Evolutionary conservation across 2,797 vertebrate genomes (phyloP).

Genomic region (Nannoperca obscura): DNA sequence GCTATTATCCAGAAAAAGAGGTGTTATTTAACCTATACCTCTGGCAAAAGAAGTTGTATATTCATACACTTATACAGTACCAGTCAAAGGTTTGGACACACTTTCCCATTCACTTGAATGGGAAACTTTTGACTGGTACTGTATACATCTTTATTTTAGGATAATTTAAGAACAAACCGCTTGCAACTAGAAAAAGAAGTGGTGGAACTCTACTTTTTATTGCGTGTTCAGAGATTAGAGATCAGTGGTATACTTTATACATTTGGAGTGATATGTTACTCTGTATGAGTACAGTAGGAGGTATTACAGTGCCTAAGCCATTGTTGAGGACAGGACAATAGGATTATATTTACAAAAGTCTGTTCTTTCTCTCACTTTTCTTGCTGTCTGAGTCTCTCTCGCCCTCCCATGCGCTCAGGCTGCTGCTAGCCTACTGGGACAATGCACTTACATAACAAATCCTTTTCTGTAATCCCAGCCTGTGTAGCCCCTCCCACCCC

Average conservation of each 20-base stretch:
- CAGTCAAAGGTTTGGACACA: too few species aligned
- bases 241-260: not conserved
- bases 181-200: not conserved
- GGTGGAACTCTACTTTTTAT: not conserved
- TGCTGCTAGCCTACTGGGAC: slow-evolving; percentile 70
- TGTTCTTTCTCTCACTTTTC: slow-evolving; percentile 49
- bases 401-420: slow-evolving; percentile 27
- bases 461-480: slow-evolving; percentile 73
- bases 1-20: not conserved
- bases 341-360: slow-evolving; percentile 53
- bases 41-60: not conserved
- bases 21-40: not conserved
- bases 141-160: not conserved
- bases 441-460: slow-evolving; percentile 85
- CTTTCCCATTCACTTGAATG: too few species aligned
- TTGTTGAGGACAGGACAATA: slow-evolving; percentile 45
- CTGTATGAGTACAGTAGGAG: slow-evolving; percentile 31
- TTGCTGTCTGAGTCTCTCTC: slow-evolving; percentile 36
- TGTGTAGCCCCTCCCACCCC: slow-evolving; percentile 45
- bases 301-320: slow-evolving; percentile 23
- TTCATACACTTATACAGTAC: not conserved
- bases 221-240: not conserved
- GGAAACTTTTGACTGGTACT: too few species aligned
- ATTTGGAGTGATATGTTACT: not conserved
- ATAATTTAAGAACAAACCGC: not conserved